These are phyloP conservation scores for Chauna torquata DNA, from an alignment of 2,113 vertebrate species.

Conservation along the genomic window DNA sequence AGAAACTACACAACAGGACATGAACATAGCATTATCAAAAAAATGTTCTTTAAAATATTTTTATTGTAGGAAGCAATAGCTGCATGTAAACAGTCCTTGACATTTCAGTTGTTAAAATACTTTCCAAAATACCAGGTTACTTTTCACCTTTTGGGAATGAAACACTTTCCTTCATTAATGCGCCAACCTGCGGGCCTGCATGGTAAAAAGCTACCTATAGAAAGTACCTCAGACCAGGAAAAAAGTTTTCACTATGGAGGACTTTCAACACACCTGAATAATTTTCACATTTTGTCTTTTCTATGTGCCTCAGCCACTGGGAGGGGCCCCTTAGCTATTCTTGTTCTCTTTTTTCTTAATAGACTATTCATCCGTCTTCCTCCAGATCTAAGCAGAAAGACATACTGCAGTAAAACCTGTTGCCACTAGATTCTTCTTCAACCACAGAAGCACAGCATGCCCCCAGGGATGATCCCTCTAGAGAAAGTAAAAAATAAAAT, in stretches of 20 bases:
- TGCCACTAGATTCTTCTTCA: background rate
- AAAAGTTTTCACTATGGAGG: background rate
- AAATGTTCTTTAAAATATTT: background rate
- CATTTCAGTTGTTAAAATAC: background rate
- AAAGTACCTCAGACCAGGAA: background rate
- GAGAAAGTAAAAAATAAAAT: background rate
- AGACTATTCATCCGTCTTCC: background rate
- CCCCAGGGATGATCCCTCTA: background rate
- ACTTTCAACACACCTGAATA: background rate
- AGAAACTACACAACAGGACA: background rate
- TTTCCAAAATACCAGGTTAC: background rate
- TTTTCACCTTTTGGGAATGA: background rate
- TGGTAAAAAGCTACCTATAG: background rate
- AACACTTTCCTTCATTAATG: background rate
- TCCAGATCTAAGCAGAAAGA: background rate
- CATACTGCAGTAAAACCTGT: background rate
- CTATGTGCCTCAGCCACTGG: background rate
- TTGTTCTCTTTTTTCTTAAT: background rate
- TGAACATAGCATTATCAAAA: background rate
- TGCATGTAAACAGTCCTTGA: background rate
- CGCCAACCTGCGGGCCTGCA: background rate
- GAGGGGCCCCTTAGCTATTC: background rate
- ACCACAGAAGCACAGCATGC: background rate
- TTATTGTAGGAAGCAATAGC: background rate
- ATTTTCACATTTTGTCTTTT: background rate